These are phyloP conservation scores for Scaptomyza flava DNA, from an alignment of 2,888 invertebrate genomes.

Conservation along the genomic window DNA sequence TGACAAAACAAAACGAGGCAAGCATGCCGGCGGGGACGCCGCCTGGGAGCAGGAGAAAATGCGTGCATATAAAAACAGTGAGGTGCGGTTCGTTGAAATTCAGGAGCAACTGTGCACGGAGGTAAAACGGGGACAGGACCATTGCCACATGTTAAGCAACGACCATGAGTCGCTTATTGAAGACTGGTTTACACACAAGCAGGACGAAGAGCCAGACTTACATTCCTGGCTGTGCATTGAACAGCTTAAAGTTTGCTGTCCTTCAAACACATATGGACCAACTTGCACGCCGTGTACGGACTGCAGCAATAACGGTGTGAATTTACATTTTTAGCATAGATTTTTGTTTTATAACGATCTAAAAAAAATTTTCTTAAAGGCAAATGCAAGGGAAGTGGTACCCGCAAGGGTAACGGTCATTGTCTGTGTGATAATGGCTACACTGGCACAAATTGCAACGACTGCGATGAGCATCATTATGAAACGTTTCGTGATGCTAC, in stretches of 20 bases:
- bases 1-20: slow-evolving; percentile 92
- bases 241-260: slow-evolving; percentile 92
- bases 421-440: slow-evolving; percentile 95
- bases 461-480: slow-evolving; percentile 91
- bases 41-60: slow-evolving; percentile 97
- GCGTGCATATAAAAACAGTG: slow-evolving; percentile 92
- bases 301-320: slow-evolving; percentile 89
- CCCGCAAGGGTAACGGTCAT: slow-evolving; percentile 95
- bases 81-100: slow-evolving; percentile 95
- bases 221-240: slow-evolving; percentile 92
- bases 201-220: slow-evolving; percentile 86
- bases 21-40: slow-evolving; percentile 96
- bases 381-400: slow-evolving; percentile 92
- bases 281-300: slow-evolving; percentile 93
- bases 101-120: slow-evolving; percentile 94
- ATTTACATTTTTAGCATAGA: not conserved
- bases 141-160: slow-evolving; percentile 94
- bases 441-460: slow-evolving; percentile 89
- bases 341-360: not conserved
- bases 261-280: slow-evolving; percentile 92
- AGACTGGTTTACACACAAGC: slow-evolving; percentile 94
- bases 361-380: slow-evolving; percentile 44
- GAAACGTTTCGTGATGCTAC: slow-evolving; percentile 90
- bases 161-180: slow-evolving; percentile 93
- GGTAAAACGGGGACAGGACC: slow-evolving; percentile 88